Base-by-base conservation (phyloP, 2,113 vertebrate species). In the Leptosomus discolor region DNA sequence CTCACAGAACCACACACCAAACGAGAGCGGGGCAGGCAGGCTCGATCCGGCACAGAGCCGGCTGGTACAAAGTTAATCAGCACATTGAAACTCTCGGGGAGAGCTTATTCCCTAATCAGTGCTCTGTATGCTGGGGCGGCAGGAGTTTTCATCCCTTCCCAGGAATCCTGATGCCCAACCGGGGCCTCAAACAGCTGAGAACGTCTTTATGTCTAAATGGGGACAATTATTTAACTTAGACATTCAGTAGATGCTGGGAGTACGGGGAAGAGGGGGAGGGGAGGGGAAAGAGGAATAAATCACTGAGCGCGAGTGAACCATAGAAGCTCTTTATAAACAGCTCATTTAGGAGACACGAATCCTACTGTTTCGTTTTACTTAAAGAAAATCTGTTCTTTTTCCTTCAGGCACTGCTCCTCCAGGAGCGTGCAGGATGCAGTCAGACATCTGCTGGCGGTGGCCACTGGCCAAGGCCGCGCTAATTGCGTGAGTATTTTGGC, bases 371-470 rank as follows among this genome's bases (percentile, higher is more conserved):
- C 37, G 6, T 36, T 57, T 41, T 2, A 11, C 68, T 76, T 43
- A 8, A 6, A 57, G 87, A 69, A 75, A 96, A 88, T 34, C 46
- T 19, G 64, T 9, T 76, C 39, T 76, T 69, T 9, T 14, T 75
- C 85, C 64, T 78, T 21, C 14, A 1, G 8, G 76, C 84, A 23
- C 29, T 29, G 43, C 39, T 95, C 94, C 67, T 88, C 87, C 73
- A 90, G 91, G 83, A 88, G 80, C 4, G 8, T 2, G 0, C 6
- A 67, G 84, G 58, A 56, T 22, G 39, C 29, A 22, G 85, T 83
- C n/a, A 87, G 81, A 82, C 93, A 96, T 96, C 97, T 97, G 97
- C 80, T 29, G 14, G 43, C 7, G 5, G 41, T 93, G 94, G 90
- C 94, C 89, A 67, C 57, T 53, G 69, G 96, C 97, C 97, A 96